These are phyloP conservation scores for Hyperoodon ampullatus DNA, from an alignment of 2,113 vertebrate genomes.

Conservation along the genomic window DNA sequence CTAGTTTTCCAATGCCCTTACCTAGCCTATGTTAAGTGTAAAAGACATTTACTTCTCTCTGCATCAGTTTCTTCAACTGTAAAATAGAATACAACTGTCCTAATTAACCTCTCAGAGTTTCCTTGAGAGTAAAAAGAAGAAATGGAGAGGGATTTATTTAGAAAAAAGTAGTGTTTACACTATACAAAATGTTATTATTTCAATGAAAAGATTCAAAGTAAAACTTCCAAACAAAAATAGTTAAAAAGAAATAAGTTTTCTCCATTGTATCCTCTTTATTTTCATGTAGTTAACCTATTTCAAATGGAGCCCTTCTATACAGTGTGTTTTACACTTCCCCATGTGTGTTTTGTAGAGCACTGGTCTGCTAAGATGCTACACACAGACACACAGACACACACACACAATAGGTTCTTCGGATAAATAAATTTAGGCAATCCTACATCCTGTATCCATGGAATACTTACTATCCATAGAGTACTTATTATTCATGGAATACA, in stretches of 20 bases:
- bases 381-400: not conserved
- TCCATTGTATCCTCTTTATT: not conserved
- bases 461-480: not conserved
- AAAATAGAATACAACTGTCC: not conserved
- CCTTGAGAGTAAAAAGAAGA: not conserved
- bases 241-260: not conserved
- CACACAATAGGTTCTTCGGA: not conserved
- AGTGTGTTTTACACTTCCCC: not conserved
- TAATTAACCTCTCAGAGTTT: not conserved
- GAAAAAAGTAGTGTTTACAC: not conserved
- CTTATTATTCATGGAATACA: not conserved
- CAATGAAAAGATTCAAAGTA: not conserved
- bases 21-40: not conserved
- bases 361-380: not conserved
- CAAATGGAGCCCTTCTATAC: not conserved
- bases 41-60: not conserved
- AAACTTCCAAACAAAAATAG: constrained; percentile 9
- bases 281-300: not conserved
- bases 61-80: not conserved
- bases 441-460: not conserved
- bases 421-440: not conserved
- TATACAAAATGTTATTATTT: not conserved
- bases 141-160: not conserved
- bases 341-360: not conserved
- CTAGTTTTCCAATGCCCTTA: not conserved